Conservation (phyloP, 2,888 invertebrate genomes). For the Amitus sp. region DNA sequence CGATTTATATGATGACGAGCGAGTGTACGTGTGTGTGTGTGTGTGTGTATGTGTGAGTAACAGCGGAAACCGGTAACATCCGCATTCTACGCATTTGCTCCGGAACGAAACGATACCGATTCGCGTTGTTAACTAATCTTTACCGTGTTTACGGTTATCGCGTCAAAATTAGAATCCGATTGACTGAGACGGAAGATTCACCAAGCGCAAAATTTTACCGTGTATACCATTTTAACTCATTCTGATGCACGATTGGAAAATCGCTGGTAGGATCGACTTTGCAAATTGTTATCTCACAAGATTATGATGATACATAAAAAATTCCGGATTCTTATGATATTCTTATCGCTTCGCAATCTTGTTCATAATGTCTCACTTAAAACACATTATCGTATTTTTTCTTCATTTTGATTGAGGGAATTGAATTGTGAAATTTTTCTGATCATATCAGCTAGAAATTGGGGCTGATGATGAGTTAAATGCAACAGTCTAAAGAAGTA, state of each 20-base stretch:
- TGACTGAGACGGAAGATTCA: background rate
- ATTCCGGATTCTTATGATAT: too few relatives aligned
- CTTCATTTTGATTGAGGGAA: too few relatives aligned
- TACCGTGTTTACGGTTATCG: conserved; percentile 37
- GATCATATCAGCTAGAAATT: too few relatives aligned
- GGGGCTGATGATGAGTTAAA: too few relatives aligned
- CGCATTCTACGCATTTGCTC: conserved; percentile 34
- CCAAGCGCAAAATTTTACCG: conserved; percentile 4
- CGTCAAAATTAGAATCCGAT: conserved; percentile 12
- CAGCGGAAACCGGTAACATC: conserved; percentile 25
- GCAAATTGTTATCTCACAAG: background rate
- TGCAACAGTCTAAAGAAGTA: too few relatives aligned
- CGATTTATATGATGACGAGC: conserved; percentile 37
- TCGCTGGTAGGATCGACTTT: background rate
- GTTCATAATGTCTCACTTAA: too few relatives aligned
- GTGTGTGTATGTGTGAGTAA: conserved; percentile 28
- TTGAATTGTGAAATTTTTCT: too few relatives aligned
- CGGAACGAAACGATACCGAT: conserved; percentile 34
- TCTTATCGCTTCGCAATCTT: too few relatives aligned
- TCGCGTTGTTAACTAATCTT: conserved; percentile 38
- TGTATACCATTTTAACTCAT: background rate
- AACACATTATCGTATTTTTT: too few relatives aligned
- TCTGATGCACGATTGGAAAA: background rate
- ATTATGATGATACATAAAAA: too few relatives aligned
- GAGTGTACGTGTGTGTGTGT: too few relatives aligned